Percentiles rank a stretch among this genome's conserved stretches.
These are phyloP conservation scores for Psammodynastes pulverulentus DNA, from an alignment of 2,113 vertebrate species.

Conservation along the genomic window DNA sequence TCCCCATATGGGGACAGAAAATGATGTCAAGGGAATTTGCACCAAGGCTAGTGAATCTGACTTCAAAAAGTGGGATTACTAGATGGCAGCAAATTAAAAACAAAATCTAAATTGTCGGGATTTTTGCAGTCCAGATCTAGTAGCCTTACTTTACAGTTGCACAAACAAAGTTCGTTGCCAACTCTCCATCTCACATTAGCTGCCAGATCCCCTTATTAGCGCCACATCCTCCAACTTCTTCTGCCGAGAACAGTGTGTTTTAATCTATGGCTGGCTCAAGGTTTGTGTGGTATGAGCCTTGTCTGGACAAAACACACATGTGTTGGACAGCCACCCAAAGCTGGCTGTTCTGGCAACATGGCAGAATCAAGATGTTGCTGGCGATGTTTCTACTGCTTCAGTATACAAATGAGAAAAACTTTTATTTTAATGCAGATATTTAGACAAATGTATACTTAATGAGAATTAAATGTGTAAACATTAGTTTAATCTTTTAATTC, in stretches of 20 bases:
- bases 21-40: background rate
- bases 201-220: background rate
- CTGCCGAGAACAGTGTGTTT: background rate
- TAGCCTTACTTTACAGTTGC: background rate
- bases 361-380: background rate
- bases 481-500: background rate
- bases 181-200: background rate
- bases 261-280: background rate
- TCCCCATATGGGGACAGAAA: background rate
- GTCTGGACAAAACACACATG: background rate
- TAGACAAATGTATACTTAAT: background rate
- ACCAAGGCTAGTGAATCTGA: background rate
- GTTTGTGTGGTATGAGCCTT: background rate
- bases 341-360: background rate
- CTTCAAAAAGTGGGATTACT: background rate
- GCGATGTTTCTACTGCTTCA: background rate
- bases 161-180: background rate
- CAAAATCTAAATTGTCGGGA: background rate
- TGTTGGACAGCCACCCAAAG: background rate
- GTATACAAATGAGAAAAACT: background rate
- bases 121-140: background rate
- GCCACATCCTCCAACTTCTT: background rate
- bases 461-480: background rate
- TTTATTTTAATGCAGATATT: background rate
- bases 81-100: background rate